Base-by-base conservation (phyloP, 2,888 invertebrate genomes). In the Trichacis sp. region DNA sequence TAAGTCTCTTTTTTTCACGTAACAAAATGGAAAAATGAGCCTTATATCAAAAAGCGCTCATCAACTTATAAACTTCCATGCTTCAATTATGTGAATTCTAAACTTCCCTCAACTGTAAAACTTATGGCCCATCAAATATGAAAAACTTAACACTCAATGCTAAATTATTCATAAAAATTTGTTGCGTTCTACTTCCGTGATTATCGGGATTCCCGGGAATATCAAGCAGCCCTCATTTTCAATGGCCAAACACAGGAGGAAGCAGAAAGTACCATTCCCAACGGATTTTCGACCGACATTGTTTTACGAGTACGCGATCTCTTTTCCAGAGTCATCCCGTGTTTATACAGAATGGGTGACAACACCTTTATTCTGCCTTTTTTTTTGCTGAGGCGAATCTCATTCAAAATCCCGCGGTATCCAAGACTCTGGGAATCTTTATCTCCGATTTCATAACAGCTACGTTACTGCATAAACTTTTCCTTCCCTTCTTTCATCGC, bases 401-500 rank as follows among this genome's bases (percentile, higher is more conserved):
- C 56, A 62, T 66, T 66, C 62, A 66, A 48, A 57, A 2, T 55
- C 17, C 40, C 33, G 47, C 40, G 12, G 36, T 38, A 49, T 19
- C 49, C 51, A 38, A 49, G 36, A 64, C 60, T 55, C 56, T 55
- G 42, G 61, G 61, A 33, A 51, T 24, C 46, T 46, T 48, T 51
- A 62, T 54, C 61, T 62, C 54, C 66, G 66, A 61, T 62, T 62
- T 46, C 57, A 57, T 56, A 61, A 61, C 61, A 43, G 53, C 57
- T 58, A 53, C 49, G 49, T 45, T 51, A 58, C 67, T 60, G 56
- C 67, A 63, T 59, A 67, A 67, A 67, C 63, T 63, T 67, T 67
- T 67, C 63, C 67, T 66, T 62, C 59, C 63, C 57, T 62, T 53
- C 59, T 67, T 67, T 62, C 67, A 56, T 59, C 62, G 63, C 51